Percentiles rank a stretch among this genome's conserved stretches.
Conservation (phyloP, 2,797 vertebrate species). For the Atherinosoma microstoma region DNA sequence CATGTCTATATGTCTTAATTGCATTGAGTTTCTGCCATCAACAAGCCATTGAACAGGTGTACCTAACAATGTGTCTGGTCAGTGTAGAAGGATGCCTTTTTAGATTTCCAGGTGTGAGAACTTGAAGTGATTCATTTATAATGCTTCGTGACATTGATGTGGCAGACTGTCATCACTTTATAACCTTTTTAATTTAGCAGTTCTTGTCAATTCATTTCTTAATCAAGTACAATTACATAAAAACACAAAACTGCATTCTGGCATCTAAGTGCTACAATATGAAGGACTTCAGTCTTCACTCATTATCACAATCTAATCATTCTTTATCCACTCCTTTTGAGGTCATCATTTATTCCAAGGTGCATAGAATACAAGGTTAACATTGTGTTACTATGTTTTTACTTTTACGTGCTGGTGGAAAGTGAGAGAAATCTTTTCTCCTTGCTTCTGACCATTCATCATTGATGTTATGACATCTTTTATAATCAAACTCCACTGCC, state of each 20-base stretch:
- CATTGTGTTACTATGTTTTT: constrained; percentile 1
- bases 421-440: neutral
- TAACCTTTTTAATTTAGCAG: neutral
- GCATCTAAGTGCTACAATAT: neutral
- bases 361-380: neutral
- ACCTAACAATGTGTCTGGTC: too few relatives aligned
- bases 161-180: neutral
- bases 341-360: neutral
- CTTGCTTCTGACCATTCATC: neutral
- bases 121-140: neutral
- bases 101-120: neutral
- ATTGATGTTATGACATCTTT: constrained; percentile 13
- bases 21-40: too few relatives aligned
- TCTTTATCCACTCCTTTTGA: neutral
- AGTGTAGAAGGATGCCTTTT: neutral
- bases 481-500: constrained; percentile 8
- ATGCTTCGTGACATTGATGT: neutral
- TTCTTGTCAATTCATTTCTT: neutral
- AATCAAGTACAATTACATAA: neutral
- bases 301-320: too few relatives aligned
- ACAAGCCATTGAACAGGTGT: too few relatives aligned
- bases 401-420: neutral
- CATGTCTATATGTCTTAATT: too few relatives aligned
- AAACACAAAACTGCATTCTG: neutral
- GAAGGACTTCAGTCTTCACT: neutral